phyloP scores from a whole-genome alignment of 2,113 vertebrate genomes.

The Perca fluviatilis region DNA sequence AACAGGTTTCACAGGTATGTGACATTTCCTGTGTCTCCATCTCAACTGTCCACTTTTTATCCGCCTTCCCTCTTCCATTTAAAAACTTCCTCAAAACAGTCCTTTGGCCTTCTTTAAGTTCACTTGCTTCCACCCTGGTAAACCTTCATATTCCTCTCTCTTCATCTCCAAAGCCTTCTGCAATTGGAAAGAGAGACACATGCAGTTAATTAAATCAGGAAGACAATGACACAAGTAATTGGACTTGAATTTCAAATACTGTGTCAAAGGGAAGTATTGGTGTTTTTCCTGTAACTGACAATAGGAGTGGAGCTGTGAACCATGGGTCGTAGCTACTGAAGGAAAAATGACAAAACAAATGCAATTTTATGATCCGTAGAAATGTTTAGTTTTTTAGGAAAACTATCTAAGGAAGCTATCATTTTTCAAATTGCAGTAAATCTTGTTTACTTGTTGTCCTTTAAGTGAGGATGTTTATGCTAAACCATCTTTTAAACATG shows the following conservation, averaged over 20 bases:
- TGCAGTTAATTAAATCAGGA: neutral
- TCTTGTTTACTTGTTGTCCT: neutral
- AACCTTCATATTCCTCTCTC: conserved; percentile 90
- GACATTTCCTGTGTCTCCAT: conserved; percentile 14
- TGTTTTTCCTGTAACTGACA: neutral
- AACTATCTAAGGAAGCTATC: neutral
- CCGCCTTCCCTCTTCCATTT: conserved; percentile 38
- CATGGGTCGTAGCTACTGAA: neutral
- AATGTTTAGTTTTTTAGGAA: neutral
- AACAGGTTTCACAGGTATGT: neutral
- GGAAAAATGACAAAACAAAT: neutral
- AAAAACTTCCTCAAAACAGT: conserved; percentile 87
- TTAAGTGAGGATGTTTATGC: neutral
- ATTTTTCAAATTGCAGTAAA: neutral
- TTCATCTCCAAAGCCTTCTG: conserved; percentile 94
- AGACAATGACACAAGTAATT: neutral
- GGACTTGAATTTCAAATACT: neutral
- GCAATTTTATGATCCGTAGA: neutral
- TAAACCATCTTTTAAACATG: neutral
- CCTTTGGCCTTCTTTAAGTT: conserved; percentile 97
- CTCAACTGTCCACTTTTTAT: neutral
- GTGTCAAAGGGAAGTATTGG: neutral
- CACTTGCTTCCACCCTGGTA: conserved; percentile 97
- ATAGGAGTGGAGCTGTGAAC: neutral
- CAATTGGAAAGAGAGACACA: conserved; percentile 4